Conservation (phyloP, 1,140 invertebrate species). For the Eubasilissa regina region DNA sequence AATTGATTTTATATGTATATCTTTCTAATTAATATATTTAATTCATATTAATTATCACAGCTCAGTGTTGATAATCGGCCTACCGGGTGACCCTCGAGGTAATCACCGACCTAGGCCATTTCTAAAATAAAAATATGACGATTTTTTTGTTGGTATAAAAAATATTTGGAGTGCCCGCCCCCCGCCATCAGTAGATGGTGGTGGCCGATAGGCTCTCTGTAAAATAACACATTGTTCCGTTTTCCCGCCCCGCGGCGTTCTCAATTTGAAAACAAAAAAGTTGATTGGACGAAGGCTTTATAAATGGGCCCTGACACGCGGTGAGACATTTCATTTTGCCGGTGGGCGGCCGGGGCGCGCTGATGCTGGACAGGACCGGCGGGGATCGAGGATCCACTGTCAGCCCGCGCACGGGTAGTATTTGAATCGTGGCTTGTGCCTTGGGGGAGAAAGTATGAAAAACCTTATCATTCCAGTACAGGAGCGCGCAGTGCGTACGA, state of each 20-base stretch:
- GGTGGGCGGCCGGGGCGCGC: too few relatives aligned
- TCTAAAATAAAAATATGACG: slow-evolving; percentile 5
- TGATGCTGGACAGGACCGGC: too few relatives aligned
- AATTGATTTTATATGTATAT: too few relatives aligned
- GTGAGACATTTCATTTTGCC: slow-evolving; percentile 19
- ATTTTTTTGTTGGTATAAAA: slow-evolving; percentile 30
- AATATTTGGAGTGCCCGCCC: not conserved
- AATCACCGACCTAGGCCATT: not conserved
- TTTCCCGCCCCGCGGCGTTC: slow-evolving; percentile 23
- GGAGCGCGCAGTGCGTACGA: too few relatives aligned
- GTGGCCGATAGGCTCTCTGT: not conserved
- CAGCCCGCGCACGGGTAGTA: too few relatives aligned
- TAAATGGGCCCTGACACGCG: not conserved
- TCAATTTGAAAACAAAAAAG: slow-evolving; percentile 22
- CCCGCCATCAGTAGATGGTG: not conserved
- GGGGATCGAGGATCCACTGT: too few relatives aligned
- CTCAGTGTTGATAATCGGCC: too few relatives aligned
- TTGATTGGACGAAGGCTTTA: slow-evolving; percentile 16
- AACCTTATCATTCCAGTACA: too few relatives aligned
- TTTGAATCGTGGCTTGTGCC: too few relatives aligned
- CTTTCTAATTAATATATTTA: too few relatives aligned
- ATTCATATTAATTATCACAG: too few relatives aligned
- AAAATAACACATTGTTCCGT: slow-evolving; percentile 7
- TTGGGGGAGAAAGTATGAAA: too few relatives aligned
- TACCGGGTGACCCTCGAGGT: not conserved